A percentile compares a stretch with the other conserved stretches of the same genome.
phyloP scores from a whole-genome alignment of 2,888 invertebrate genomes.

The Xestia sexstrigata region DNA sequence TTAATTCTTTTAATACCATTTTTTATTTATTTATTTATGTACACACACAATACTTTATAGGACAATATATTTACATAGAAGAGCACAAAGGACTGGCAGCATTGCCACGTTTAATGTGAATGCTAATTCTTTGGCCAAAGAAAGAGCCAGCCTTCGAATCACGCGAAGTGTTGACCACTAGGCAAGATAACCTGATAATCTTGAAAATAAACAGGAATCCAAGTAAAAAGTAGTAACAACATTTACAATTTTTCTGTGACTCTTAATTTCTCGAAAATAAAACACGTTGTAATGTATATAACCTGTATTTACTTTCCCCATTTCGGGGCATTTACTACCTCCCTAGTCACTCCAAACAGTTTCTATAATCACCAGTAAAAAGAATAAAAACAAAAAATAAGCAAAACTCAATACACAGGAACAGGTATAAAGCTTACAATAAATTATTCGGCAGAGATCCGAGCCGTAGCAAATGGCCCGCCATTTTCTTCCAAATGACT shows the following conservation, averaged over 20 bases:
- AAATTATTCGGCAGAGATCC: slow-evolving; percentile 70
- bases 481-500: slow-evolving; percentile 78
- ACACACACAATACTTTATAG: too few relatives aligned
- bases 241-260: neutral
- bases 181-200: neutral
- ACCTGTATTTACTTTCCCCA: neutral
- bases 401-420: slow-evolving; percentile 49
- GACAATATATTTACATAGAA: too few relatives aligned
- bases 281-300: neutral
- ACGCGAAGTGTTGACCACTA: neutral
- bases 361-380: slow-evolving; percentile 41
- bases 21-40: too few relatives aligned
- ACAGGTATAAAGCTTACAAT: slow-evolving; percentile 56
- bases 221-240: neutral
- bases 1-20: neutral
- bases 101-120: neutral
- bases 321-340: slow-evolving; percentile 6
- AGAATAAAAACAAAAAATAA: slow-evolving; percentile 47
- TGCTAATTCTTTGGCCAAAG: neutral
- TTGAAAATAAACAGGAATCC: neutral
- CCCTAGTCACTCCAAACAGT: neutral
- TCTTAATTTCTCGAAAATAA: neutral
- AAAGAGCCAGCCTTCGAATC: neutral
- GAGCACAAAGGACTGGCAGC: too few relatives aligned
- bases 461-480: slow-evolving; percentile 65